Percentiles rank a stretch among this genome's conserved stretches.
Evolutionary conservation across 2,797 vertebrate genomes (phyloP).

Genomic region (Poecile montanus): DNA sequence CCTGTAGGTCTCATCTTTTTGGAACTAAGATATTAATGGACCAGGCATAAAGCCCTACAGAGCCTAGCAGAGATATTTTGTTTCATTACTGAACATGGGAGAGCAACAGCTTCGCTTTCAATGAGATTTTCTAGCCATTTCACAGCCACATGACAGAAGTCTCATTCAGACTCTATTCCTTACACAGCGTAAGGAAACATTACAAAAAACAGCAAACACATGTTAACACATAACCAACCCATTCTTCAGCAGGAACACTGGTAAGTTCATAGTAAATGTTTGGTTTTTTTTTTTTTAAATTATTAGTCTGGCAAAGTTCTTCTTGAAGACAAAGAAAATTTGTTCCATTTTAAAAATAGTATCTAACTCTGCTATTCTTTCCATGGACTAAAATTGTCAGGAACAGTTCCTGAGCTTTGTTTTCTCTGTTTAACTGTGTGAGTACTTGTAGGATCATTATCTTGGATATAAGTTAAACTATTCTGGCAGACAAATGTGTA

Average conservation of each 20-base stretch:
- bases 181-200: background rate
- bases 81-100: background rate
- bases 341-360: background rate
- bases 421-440: background rate
- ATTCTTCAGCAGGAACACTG: background rate
- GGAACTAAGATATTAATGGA: background rate
- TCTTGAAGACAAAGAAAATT: background rate
- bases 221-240: background rate
- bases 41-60: background rate
- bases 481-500: background rate
- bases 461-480: background rate
- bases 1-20: background rate
- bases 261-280: background rate
- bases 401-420: background rate
- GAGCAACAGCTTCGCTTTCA: background rate
- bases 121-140: background rate
- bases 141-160: background rate
- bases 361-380: background rate
- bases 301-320: background rate
- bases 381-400: background rate
- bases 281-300: background rate
- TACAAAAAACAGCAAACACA: background rate
- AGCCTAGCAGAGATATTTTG: background rate
- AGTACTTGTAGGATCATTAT: background rate
- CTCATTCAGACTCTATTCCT: background rate